These are phyloP conservation scores for Pristis pectinata DNA, from an alignment of 2,797 vertebrate species.

Conservation along the genomic window DNA sequence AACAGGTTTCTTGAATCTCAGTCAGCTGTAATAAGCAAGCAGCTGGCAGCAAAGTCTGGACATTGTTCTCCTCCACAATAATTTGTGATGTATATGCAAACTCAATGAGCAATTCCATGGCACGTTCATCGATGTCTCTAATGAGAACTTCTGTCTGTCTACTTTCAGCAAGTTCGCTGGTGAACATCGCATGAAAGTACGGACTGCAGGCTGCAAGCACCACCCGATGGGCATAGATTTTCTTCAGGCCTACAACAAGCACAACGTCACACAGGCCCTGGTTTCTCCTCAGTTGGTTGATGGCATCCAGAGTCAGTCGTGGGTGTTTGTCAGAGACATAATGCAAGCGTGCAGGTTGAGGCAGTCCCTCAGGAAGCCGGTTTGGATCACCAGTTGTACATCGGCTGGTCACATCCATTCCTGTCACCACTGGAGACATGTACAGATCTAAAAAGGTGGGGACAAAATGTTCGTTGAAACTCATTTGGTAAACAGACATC, in stretches of 20 bases:
- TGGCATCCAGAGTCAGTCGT: slow-evolving; percentile 92
- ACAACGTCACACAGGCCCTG: slow-evolving; percentile 94
- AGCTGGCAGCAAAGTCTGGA: slow-evolving; percentile 90
- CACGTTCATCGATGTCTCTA: slow-evolving; percentile 93
- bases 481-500: not conserved
- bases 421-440: slow-evolving; percentile 73
- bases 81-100: slow-evolving; percentile 98
- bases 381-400: slow-evolving; percentile 98
- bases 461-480: not conserved
- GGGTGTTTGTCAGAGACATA: slow-evolving; percentile 98
- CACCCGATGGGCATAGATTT: slow-evolving; percentile 95
- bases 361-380: slow-evolving; percentile 95
- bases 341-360: slow-evolving; percentile 96
- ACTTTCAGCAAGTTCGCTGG: slow-evolving; percentile 90
- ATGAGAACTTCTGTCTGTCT: slow-evolving; percentile 96
- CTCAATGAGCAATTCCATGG: slow-evolving; percentile 98
- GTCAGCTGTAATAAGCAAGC: slow-evolving; percentile 95
- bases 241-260: slow-evolving; percentile 90
- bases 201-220: slow-evolving; percentile 95
- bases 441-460: not conserved
- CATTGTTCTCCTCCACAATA: slow-evolving; percentile 94
- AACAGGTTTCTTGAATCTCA: slow-evolving; percentile 97
- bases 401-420: slow-evolving; percentile 98
- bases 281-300: slow-evolving; percentile 92
- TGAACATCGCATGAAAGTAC: slow-evolving; percentile 98